Evolutionary conservation across 2,888 invertebrate species (phyloP), one percentile per base, ranked within the genome.

Genomic region (Epsilonema sp.): DNA sequence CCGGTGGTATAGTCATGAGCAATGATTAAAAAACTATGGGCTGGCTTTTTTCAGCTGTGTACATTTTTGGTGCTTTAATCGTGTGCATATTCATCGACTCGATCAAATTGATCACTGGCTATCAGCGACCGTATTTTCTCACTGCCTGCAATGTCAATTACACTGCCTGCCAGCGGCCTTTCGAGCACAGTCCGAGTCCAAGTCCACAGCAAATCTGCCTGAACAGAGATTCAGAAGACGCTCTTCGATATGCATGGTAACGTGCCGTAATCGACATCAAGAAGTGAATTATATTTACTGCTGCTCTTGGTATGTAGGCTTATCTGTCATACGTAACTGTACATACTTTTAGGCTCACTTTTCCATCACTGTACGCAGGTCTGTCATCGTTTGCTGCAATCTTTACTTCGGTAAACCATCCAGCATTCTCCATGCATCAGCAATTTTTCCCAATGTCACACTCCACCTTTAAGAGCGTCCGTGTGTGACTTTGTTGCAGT

Each of bases 61-160:
- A 67, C 55, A 50, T 68, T 47, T 69, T 69, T 53, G 69, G 70
- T 19, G 61, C 65, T 11, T 55, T 69, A 37, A 58, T 67, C 26
- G 57, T 66, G 24, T 67, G 69, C 62, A 63, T 70, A 37, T 67
- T 70, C 53, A 65, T 66, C 40, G 70, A 70, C 53, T 63, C 68
- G 2, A 65, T 65, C 44, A 70, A 70, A 54, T 48, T 69, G 51
- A 61, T 70, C 58, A 64, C 65, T 2, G 70, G 69, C 16, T 61
- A 67, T 48, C 62, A 68, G 40, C 54, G 69, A 44, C 70, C 70
- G 3, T 65, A 67, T 51, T 70, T 70, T 54, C 60, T 69, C 20
- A 65, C 66, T 16, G 51, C 66, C n/a, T 70, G 70, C 56, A 66
- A 69, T 51, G 57, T 55, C 3, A 38, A 44, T 42, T 56, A 49